These are phyloP conservation scores for Ormyrus nitidulus DNA, from an alignment of 2,888 invertebrate genomes.

Conservation along the genomic window DNA sequence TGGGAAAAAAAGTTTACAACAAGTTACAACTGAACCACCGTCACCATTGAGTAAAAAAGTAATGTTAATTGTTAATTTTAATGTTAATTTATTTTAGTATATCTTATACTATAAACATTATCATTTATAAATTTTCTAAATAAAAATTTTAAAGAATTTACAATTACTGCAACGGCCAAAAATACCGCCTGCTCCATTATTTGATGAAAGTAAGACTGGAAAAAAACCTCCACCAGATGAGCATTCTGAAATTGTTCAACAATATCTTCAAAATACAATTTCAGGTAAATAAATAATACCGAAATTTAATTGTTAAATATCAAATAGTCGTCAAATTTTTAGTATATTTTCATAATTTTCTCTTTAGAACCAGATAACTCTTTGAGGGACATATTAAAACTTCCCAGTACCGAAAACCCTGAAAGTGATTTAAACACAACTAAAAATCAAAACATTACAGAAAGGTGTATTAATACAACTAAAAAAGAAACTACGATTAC, in stretches of 20 bases:
- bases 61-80: slow-evolving; percentile 24
- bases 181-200: slow-evolving; percentile 71
- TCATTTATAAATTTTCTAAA: neutral
- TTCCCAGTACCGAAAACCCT: slow-evolving; percentile 42
- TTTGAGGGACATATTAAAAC: slow-evolving; percentile 58
- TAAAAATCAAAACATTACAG: slow-evolving; percentile 33
- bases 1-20: slow-evolving; percentile 56
- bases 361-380: slow-evolving; percentile 56
- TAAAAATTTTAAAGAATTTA: slow-evolving; percentile 72
- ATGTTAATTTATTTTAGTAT: too few relatives aligned
- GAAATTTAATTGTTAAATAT: neutral
- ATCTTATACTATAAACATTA: neutral
- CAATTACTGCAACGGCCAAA: slow-evolving; percentile 76
- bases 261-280: slow-evolving; percentile 65
- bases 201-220: slow-evolving; percentile 54
- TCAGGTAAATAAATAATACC: slow-evolving; percentile 43
- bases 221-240: slow-evolving; percentile 56
- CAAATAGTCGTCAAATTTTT: neutral
- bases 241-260: slow-evolving; percentile 65
- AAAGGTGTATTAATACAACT: slow-evolving; percentile 36
- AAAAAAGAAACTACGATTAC: slow-evolving; percentile 11
- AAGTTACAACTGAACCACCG: slow-evolving; percentile 74
- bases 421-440: slow-evolving; percentile 44
- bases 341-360: neutral
- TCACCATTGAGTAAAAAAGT: slow-evolving; percentile 82